phyloP scores from a whole-genome alignment of 1,140 invertebrate genomes.

The Trichonephila clavata region DNA sequence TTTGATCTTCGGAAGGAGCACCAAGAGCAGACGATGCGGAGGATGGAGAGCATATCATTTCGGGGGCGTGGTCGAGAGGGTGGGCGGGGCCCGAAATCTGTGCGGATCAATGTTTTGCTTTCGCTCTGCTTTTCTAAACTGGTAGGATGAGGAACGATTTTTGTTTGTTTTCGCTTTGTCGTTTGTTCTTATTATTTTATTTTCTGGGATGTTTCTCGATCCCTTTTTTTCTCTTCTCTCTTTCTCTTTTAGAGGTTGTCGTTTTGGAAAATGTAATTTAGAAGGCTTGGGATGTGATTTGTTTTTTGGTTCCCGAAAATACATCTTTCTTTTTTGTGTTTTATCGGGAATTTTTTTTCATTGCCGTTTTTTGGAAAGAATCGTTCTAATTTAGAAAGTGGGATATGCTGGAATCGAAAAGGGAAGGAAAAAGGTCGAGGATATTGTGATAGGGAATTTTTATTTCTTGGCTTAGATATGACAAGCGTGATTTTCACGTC shows the following conservation, averaged over 20 bases:
- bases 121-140: not conserved
- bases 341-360: too few species aligned
- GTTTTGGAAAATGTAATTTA: slow-evolving; percentile 22
- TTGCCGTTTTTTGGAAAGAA: not conserved
- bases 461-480: not conserved
- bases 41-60: slow-evolving; percentile 19
- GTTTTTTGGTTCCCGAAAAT: not conserved
- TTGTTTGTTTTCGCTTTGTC: slow-evolving; percentile 4
- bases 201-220: not conserved
- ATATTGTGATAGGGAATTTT: not conserved
- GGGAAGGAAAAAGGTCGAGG: not conserved
- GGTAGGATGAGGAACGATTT: not conserved
- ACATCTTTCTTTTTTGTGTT: not conserved
- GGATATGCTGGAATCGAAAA: not conserved
- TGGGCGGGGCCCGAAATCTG: slow-evolving; percentile 50
- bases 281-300: not conserved
- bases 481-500: not conserved
- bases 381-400: not conserved
- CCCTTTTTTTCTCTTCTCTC: not conserved
- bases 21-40: not conserved
- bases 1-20: slow-evolving; percentile 10
- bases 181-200: not conserved
- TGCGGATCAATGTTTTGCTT: slow-evolving; percentile 48
- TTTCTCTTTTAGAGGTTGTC: not conserved
- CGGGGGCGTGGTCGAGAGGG: not conserved